These are phyloP conservation scores for Cololabis saira DNA, from an alignment of 2,113 vertebrate genomes.

Conservation along the genomic window DNA sequence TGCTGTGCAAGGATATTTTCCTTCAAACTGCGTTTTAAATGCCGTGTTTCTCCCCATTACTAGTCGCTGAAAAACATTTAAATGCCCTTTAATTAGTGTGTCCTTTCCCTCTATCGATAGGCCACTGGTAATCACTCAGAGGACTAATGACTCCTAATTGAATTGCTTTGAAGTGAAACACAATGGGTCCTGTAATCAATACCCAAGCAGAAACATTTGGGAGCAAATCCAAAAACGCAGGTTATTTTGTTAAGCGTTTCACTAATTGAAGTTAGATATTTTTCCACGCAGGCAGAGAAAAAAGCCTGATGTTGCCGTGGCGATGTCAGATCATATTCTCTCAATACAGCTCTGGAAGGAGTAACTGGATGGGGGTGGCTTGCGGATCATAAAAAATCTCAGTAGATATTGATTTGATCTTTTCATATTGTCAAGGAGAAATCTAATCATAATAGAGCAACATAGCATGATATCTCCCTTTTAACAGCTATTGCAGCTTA, in stretches of 20 bases:
- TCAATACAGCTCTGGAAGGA: conserved; percentile 51
- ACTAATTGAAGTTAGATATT: conserved; percentile 67
- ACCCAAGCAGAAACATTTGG: conserved; percentile 70
- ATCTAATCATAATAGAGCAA: conserved; percentile 78
- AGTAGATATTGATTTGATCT: conserved; percentile 81
- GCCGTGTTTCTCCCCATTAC: conserved; percentile 80
- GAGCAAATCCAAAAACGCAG: conserved; percentile 51
- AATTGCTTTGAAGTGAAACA: conserved; percentile 81
- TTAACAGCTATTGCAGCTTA: conserved; percentile 65
- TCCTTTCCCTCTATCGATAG: conserved; percentile 81
- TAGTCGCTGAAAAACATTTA: conserved; percentile 80
- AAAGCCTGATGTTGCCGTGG: conserved; percentile 32
- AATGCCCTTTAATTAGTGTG: conserved; percentile 85
- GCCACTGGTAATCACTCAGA: conserved; percentile 82
- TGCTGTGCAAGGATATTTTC: conserved; percentile 79
- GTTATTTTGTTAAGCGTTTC: conserved; percentile 54
- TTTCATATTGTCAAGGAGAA: conserved; percentile 81
- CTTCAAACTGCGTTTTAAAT: conserved; percentile 83
- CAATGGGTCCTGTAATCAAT: conserved; percentile 72
- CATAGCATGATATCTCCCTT: conserved; percentile 73
- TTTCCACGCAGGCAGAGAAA: conserved; percentile 56
- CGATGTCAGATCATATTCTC: conserved; percentile 66
- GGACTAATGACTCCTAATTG: conserved; percentile 84
- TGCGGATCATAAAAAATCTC: conserved; percentile 78
- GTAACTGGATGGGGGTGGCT: conserved; percentile 40